Conservation (phyloP, 2,113 vertebrate species). For the Macrotis lagotis region DNA sequence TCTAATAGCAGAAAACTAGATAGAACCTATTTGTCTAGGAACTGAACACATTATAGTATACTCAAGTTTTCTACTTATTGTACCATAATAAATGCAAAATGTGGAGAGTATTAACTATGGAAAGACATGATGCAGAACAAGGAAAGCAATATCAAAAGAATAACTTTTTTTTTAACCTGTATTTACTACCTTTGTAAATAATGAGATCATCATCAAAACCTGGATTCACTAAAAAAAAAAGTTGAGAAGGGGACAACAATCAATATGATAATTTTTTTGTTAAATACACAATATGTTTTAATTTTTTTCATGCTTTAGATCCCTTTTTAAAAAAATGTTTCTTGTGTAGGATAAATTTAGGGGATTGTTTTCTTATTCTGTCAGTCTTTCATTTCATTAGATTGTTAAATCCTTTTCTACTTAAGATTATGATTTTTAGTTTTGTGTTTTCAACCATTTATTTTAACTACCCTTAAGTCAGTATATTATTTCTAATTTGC, state of each 20-base stretch:
- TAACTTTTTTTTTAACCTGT: no score
- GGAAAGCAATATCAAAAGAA: no score
- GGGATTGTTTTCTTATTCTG: background rate
- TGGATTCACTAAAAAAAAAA: no score
- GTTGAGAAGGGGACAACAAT: background rate
- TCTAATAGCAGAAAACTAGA: no score
- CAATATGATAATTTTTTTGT: background rate
- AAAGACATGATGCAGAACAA: no score
- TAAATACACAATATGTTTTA: background rate
- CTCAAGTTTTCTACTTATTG: no score
- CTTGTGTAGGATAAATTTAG: background rate
- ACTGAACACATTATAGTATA: no score
- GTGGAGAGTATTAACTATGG: no score
- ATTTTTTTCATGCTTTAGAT: background rate
- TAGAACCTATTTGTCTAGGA: no score
- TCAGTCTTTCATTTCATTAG: background rate
- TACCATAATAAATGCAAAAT: no score
- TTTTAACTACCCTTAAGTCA: background rate
- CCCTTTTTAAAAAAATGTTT: background rate
- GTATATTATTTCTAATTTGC: background rate
- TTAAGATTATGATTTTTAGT: background rate
- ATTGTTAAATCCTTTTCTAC: background rate
- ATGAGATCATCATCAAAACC: no score
- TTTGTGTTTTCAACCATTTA: background rate
- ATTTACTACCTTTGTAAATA: no score